Evolutionary conservation across 1,140 invertebrate genomes (phyloP).

Genomic region (Euborellia annulipes): DNA sequence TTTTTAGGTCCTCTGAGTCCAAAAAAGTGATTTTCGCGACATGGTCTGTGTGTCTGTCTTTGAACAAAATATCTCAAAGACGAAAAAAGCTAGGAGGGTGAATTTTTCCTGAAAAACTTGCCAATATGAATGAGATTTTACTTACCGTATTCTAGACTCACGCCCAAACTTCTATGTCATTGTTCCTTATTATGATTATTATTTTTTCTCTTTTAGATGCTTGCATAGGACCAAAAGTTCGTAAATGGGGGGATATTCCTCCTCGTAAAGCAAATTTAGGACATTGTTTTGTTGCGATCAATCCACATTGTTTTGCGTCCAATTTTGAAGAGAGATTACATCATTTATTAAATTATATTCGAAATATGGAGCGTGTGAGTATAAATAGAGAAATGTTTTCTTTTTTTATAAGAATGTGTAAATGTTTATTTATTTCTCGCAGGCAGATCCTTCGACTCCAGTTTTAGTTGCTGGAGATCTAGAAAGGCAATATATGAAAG

Average conservation of each 20-base stretch:
- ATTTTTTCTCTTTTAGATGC: too few species aligned
- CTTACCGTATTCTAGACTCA: too few species aligned
- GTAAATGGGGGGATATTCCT: conserved; percentile 47
- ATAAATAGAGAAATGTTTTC: background rate
- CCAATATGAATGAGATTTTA: too few species aligned
- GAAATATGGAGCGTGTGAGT: conserved; percentile 31
- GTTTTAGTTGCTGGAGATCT: conserved; percentile 77
- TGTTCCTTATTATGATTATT: too few species aligned
- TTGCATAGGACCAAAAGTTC: conserved; percentile 48
- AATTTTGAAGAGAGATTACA: conserved; percentile 62
- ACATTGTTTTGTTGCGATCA: conserved; percentile 80
- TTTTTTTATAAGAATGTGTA: background rate
- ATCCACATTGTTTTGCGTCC: conserved; percentile 67
- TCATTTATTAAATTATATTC: conserved; percentile 31
- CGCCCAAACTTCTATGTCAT: too few species aligned
- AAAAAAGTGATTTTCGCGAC: too few species aligned
- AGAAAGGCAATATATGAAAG: conserved; percentile 48
- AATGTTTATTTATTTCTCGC: conserved; percentile 4
- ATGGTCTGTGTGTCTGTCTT: too few species aligned
- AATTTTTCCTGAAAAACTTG: too few species aligned
- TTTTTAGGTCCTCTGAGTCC: too few species aligned
- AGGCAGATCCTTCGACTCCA: conserved; percentile 43
- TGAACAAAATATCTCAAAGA: too few species aligned
- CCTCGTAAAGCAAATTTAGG: conserved; percentile 57
- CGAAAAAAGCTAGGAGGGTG: too few species aligned